Base-by-base conservation (phyloP, 1,140 invertebrate species). In the Globodera rostochiensis region DNA sequence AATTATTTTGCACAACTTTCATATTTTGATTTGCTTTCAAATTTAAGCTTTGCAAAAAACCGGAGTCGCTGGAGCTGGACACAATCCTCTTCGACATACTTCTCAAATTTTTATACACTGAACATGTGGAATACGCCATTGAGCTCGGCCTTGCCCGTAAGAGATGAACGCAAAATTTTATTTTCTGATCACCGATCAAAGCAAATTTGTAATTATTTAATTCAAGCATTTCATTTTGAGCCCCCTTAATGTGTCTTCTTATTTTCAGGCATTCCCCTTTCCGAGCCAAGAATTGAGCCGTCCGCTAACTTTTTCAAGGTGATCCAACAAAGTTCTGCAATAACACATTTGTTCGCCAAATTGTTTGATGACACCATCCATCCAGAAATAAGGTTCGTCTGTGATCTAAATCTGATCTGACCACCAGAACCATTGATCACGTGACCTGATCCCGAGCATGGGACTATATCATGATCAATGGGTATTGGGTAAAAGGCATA, bases 121-220 rank as follows among this genome's bases (percentile, higher is more conserved):
- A 98, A 87, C 96, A 98, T 90, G 94, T 98, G 2, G 95, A 98
- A 90, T 98, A 98, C 91, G 96, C 96, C 0, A 86, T 98, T 11
- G 97, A 98, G 90, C 89, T 98, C 25, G 96, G 95, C 0, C 91
- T 98, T 69, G 95, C 97, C 83, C 90, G 91, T 91, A 87, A 74
- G 15, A 50, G 19, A 64, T 64, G 6, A 19, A 19, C 57, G 57
- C 13, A 7, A 4, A 53, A 53, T 5, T 53, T 53, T 53, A 4
- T 53, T 9, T 53, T 53, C 0, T 53, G 7, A 53, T 53, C 50
- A 7, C 8, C 9, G 15, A 53, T 11, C 8, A 53, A 53, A 53
- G 7, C 53, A 53, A 53, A 53, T 53, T 53, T 53, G 1, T 13
- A 53, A 2, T 53, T 53, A 53, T 53, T 53, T 53, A 11, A 11